Evolutionary conservation across 2,888 invertebrate species (phyloP), one percentile per base, ranked within the genome.

Genomic region (Adineta ricciae): DNA sequence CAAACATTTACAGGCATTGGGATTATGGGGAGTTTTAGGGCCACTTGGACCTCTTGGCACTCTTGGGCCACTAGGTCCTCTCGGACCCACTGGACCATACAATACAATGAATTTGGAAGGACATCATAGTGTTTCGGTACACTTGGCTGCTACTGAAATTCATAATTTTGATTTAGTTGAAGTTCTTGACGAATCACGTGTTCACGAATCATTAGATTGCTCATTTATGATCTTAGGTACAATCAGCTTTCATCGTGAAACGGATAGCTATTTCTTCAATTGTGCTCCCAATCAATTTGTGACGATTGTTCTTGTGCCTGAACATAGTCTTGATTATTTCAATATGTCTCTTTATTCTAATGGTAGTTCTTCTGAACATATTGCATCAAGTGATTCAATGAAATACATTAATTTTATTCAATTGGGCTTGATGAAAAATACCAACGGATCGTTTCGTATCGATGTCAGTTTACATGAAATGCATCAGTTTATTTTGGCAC

Each of bases 1-100:
- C 14, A 49, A 72, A 46, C 85, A 85, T 46, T 83, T 85, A 83
- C 85, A 83, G 38, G 85, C 83, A 83, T 52, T 85, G 2, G 85
- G 85, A 32, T 16, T 85, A 11, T 85, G 73, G 73, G 54, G 83
- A n/a, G 49, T 85, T 38, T 38, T 84, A 41, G 85, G 85, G 2
- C 85, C 85, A n/a, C n/a, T 84, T 5, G 85, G 85, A 24, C 85
- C 85, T 24, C 73, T 85, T 36, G 85, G 85, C n/a, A 46, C 85
- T 7, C 27, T 84, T 16, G 85, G 85, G 14, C 84, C 85, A 32
- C 32, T 85, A 21, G 85, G 85, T 11, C 21, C 85, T 24, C 84
- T 84, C 8, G 85, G 85, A 19, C 84, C 85, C 4, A 85, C 52
- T 27, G 84, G 84, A 27, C 41, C 82, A 14, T 83, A 83, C 32